A percentile compares a stretch with the other conserved stretches of the same genome.
phyloP scores from a whole-genome alignment of 2,113 vertebrate species.

The Hippopotamus amphibius region DNA sequence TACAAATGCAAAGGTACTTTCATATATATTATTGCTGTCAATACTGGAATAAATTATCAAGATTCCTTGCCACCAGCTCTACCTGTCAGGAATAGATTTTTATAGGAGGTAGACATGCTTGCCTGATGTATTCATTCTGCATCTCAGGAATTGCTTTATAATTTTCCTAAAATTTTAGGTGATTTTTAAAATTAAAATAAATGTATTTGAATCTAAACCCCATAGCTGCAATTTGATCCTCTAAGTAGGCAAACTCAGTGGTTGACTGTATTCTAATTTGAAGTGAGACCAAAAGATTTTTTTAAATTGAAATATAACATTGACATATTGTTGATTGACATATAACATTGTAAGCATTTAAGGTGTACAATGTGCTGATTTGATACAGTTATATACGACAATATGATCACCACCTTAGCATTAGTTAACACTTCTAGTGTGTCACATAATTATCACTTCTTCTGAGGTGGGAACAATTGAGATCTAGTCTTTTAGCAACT shows the following conservation, averaged over 20 bases:
- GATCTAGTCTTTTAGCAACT: neutral
- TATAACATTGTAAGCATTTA: neutral
- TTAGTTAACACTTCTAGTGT: neutral
- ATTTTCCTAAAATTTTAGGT: neutral
- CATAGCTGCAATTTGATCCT: neutral
- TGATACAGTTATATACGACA: neutral
- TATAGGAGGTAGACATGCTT: neutral
- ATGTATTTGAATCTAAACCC: neutral
- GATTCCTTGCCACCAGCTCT: neutral
- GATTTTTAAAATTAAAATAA: neutral
- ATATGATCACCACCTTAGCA: neutral
- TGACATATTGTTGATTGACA: neutral
- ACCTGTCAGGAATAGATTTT: neutral
- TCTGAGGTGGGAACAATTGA: neutral
- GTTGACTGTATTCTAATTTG: neutral
- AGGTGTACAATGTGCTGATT: neutral
- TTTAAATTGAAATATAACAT: neutral
- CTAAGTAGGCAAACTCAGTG: neutral
- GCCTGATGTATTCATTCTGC: neutral
- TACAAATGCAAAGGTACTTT: neutral
- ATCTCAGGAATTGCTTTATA: neutral
- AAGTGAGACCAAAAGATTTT: neutral
- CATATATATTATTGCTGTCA: neutral
- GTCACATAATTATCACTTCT: neutral
- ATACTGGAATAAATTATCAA: neutral